These are phyloP conservation scores for Chrysemys picta DNA, from an alignment of 2,113 vertebrate genomes.

Conservation along the genomic window DNA sequence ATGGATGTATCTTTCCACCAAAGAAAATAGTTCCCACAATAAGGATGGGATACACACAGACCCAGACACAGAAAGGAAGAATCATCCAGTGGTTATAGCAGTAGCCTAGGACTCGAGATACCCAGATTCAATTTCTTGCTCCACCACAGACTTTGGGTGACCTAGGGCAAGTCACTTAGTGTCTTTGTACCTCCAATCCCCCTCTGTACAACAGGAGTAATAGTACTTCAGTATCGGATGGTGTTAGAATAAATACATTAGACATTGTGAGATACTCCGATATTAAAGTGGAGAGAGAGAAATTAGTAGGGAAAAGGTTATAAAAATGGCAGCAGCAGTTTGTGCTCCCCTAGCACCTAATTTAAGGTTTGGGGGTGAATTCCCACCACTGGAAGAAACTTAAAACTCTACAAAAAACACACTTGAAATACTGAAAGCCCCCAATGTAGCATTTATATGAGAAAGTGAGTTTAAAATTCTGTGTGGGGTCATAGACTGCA, in stretches of 20 bases:
- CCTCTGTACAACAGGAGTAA: neutral
- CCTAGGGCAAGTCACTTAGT: neutral
- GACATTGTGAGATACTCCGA: neutral
- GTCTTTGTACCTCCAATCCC: neutral
- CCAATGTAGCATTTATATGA: neutral
- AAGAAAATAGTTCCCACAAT: neutral
- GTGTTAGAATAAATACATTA: neutral
- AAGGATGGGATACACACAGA: neutral
- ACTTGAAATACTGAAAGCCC: neutral
- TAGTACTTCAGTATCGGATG: neutral
- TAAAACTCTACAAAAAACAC: neutral
- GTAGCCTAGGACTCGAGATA: neutral
- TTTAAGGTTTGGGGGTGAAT: neutral
- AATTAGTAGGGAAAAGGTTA: too few species aligned
- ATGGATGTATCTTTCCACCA: neutral
- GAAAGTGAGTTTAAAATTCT: neutral
- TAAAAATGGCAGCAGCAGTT: neutral
- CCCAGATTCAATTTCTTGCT: neutral
- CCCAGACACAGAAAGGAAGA: neutral
- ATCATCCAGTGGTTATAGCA: neutral
- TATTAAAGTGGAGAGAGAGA: neutral
- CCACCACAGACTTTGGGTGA: neutral
- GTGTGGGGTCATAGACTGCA: neutral
- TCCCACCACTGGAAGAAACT: neutral
- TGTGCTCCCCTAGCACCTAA: neutral